Base-by-base conservation (phyloP, 2,113 vertebrate species). In the Tenrec ecaudatus region DNA sequence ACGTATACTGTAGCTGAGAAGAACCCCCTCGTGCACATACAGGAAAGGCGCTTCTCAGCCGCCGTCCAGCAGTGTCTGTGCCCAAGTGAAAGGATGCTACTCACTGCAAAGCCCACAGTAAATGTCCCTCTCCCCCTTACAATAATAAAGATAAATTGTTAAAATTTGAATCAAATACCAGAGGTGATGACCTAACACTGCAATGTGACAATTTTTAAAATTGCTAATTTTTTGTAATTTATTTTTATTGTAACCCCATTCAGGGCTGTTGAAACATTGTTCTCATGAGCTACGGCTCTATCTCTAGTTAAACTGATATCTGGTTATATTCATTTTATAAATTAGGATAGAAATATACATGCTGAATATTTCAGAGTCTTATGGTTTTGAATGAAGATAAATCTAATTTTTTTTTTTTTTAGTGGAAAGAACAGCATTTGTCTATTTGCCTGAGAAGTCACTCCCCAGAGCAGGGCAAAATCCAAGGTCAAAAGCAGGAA, bases 301-400 rank as follows among this genome's bases (percentile, higher is more conserved):
- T 43, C 36, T 85, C 58, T 12, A 53, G 47, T 53, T 53, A 53
- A 53, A 53, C 11, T 14, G 47, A 10, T 88, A 78, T n/a, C 89
- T 40, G 40, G 31, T 82, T 75, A n/a, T 81, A 38, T 69, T 84
- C 40, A 85, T 92, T 82, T 64, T 1, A 78, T 66, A 83, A 77
- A 38, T 58, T 31, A 53, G 66, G 81, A 60, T 91, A 78, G 75
- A 93, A 89, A 90, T 53, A 36, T 19, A 78, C 8, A 73, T 83
- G 38, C 29, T 82, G 0, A 57, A 92, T 92, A 94, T 90, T 66
- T 40, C 58, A 86, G 88, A 95, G n/a, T 92, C 25, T 81, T 90
- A 9, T n/a, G 14, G 80, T 78, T 87, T 86, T 12, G 64, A 80
- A 91, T 86, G 20, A 76, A 88, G 92, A 96, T 47, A 66, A 80